These are phyloP conservation scores for Campoplex capitator DNA, from an alignment of 2,888 invertebrate species.

Conservation along the genomic window DNA sequence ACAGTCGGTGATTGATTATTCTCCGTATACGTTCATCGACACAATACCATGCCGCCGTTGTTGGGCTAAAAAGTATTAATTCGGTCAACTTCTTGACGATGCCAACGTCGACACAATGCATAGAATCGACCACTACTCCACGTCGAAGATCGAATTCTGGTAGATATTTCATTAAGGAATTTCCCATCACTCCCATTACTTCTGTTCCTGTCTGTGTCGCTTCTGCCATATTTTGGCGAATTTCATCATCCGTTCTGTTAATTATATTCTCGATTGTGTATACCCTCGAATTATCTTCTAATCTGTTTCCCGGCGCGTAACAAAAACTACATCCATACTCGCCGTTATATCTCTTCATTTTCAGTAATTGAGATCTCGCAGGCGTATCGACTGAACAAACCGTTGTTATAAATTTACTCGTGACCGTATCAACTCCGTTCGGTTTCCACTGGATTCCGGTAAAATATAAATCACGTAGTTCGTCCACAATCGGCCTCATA, in stretches of 20 bases:
- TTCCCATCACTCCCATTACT: too few relatives aligned
- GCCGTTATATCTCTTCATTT: slow-evolving; percentile 17
- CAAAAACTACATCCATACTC: slow-evolving; percentile 40
- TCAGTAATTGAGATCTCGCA: background rate
- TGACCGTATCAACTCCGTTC: background rate
- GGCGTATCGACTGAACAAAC: slow-evolving; percentile 24
- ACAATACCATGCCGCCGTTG: background rate
- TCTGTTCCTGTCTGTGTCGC: too few relatives aligned
- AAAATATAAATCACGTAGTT: slow-evolving; percentile 10
- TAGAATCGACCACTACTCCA: background rate
- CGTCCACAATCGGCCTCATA: background rate
- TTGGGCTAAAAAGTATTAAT: background rate
- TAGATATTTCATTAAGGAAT: too few relatives aligned
- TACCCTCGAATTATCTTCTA: too few relatives aligned
- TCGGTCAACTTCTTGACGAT: slow-evolving; percentile 34
- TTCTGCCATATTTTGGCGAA: too few relatives aligned
- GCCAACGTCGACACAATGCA: slow-evolving; percentile 35
- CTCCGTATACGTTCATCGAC: background rate
- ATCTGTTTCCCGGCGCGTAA: background rate
- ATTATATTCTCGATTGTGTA: too few relatives aligned
- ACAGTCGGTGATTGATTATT: slow-evolving; percentile 35
- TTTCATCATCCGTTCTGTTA: too few relatives aligned
- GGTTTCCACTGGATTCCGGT: slow-evolving; percentile 30
- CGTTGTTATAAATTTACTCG: slow-evolving; percentile 22
- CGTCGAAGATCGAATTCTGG: too few relatives aligned